Conservation (phyloP, 2,888 invertebrate species). For the Fabriciana adippe region DNA sequence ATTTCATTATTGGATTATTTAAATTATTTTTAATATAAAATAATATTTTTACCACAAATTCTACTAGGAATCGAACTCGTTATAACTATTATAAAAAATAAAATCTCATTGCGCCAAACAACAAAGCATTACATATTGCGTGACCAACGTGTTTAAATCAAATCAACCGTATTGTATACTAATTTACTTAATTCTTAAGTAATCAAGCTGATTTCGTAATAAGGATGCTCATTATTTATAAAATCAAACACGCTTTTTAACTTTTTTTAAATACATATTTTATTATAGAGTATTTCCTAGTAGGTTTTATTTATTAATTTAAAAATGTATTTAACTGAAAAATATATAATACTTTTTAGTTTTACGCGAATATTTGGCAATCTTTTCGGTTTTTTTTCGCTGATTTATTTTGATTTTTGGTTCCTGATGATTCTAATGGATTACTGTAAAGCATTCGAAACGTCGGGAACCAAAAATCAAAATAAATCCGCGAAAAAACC, state of each 20-base stretch:
- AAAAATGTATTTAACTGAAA: no score
- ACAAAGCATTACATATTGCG: neutral
- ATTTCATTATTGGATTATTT: no score
- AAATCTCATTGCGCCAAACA: no score
- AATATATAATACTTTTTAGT: neutral
- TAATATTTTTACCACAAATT: neutral
- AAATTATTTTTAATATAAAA: no score
- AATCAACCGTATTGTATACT: neutral
- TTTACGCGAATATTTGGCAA: neutral
- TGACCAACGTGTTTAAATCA: constrained; percentile 3
- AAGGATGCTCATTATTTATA: neutral
- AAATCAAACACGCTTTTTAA: neutral
- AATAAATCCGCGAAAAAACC: no score
- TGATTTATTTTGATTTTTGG: no score
- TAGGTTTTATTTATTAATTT: no score
- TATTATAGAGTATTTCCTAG: no score
- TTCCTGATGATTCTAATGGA: no score
- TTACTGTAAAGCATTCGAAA: neutral
- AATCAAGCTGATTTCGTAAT: constrained; percentile 8
- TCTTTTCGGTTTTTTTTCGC: no score
- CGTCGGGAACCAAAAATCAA: neutral
- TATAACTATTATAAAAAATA: no score
- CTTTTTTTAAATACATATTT: no score
- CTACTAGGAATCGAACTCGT: neutral
- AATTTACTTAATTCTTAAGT: constrained; percentile 9